Evolutionary conservation across 2,797 vertebrate genomes (phyloP).

Genomic region (Micropoecilia bifurca): DNA sequence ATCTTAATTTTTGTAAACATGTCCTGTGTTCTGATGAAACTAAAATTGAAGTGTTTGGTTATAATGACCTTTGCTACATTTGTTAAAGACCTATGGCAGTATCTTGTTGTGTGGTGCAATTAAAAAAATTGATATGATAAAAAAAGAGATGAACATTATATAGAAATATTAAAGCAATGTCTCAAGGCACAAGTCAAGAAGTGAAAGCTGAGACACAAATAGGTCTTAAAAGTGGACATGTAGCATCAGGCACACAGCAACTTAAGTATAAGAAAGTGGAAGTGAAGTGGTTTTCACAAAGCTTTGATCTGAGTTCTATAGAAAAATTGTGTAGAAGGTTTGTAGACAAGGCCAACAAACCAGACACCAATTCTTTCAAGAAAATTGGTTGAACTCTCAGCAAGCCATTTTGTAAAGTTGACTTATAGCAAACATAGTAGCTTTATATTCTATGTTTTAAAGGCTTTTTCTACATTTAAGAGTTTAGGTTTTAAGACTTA

Average conservation of each 20-base stretch:
- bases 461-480: neutral
- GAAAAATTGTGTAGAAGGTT: neutral
- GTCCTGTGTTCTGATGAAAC: neutral
- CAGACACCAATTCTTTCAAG: neutral
- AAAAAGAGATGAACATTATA: neutral
- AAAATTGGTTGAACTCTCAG: neutral
- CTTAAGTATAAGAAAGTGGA: too few species aligned
- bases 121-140: neutral
- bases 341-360: neutral
- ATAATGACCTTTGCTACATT: neutral
- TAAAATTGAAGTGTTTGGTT: neutral
- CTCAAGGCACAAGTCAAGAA: neutral
- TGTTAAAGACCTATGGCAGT: too few species aligned
- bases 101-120: neutral
- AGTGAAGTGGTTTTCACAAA: too few species aligned
- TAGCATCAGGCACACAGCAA: neutral
- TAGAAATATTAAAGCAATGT: neutral
- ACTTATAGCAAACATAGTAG: neutral
- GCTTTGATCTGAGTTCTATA: neutral
- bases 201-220: neutral
- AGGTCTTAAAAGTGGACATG: neutral
- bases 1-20: neutral
- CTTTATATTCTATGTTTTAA: neutral
- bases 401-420: neutral
- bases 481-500: neutral